Percentiles rank a stretch among this genome's conserved stretches.
phyloP scores from a whole-genome alignment of 2,888 invertebrate genomes.

The Dynastes hyllus region DNA sequence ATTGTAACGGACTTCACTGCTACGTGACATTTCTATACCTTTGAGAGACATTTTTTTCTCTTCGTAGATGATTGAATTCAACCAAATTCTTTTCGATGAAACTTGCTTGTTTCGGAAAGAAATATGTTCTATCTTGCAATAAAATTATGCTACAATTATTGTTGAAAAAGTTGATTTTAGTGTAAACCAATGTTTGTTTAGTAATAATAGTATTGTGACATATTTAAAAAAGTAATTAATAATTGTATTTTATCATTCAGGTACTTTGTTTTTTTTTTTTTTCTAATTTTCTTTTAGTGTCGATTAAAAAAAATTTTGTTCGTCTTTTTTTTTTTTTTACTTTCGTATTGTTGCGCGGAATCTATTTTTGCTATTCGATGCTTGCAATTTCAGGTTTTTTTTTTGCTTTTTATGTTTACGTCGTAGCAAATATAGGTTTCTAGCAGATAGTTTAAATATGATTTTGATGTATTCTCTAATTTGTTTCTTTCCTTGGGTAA shows the following conservation, averaged over 20 bases:
- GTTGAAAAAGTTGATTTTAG: neutral
- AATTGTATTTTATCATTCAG: conserved; percentile 5
- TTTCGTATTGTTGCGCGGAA: neutral
- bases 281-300: neutral
- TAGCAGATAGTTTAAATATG: neutral
- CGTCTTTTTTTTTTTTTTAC: neutral
- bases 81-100: too few relatives aligned
- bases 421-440: too few relatives aligned
- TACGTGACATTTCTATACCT: too few relatives aligned
- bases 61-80: too few relatives aligned
- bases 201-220: conserved; percentile 12
- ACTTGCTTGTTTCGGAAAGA: neutral
- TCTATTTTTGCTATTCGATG: neutral
- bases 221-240: neutral
- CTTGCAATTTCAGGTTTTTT: too few relatives aligned
- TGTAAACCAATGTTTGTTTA: conserved; percentile 4
- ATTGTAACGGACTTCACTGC: too few relatives aligned
- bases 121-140: neutral
- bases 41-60: too few relatives aligned
- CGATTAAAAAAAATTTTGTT: neutral
- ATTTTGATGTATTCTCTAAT: neutral
- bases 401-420: too few relatives aligned
- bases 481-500: neutral
- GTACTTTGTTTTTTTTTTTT: neutral
- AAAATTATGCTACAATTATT: neutral